Conservation (phyloP, 2,113 vertebrate genomes). For the Aviceda subcristata region DNA sequence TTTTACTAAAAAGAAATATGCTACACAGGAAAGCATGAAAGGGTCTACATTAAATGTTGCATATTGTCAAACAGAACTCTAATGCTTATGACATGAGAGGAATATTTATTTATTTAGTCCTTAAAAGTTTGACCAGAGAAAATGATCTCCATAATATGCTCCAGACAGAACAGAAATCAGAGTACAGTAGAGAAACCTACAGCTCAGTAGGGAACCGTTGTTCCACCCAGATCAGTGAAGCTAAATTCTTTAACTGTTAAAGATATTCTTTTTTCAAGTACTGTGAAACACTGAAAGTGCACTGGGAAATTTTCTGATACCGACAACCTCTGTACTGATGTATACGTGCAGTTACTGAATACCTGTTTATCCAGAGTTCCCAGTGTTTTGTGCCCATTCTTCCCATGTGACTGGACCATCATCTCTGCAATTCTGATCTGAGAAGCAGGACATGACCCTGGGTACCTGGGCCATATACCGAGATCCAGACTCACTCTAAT, state of each 20-base stretch:
- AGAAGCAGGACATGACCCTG: not conserved
- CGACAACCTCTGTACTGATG: not conserved
- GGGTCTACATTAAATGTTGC: conserved; percentile 4
- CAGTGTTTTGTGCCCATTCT: not conserved
- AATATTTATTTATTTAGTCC: not conserved
- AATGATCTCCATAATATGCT: not conserved
- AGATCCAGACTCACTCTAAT: not conserved
- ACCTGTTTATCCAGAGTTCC: not conserved
- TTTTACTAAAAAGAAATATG: conserved; percentile 62
- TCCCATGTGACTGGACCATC: not conserved
- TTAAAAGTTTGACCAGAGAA: conserved; percentile 38
- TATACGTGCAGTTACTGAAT: not conserved
- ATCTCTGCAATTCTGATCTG: not conserved
- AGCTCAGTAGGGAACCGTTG: not conserved
- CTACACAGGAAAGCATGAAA: not conserved
- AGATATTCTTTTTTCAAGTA: not conserved
- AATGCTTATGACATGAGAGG: not conserved
- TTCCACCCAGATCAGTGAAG: not conserved
- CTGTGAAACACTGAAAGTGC: not conserved
- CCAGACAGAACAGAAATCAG: not conserved
- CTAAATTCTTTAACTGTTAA: not conserved
- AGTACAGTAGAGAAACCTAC: not conserved
- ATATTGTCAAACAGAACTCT: not conserved
- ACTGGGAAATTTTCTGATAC: not conserved
- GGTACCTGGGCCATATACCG: not conserved